Conservation (phyloP, 2,888 invertebrate genomes). For the Hybos culiciformis region DNA sequence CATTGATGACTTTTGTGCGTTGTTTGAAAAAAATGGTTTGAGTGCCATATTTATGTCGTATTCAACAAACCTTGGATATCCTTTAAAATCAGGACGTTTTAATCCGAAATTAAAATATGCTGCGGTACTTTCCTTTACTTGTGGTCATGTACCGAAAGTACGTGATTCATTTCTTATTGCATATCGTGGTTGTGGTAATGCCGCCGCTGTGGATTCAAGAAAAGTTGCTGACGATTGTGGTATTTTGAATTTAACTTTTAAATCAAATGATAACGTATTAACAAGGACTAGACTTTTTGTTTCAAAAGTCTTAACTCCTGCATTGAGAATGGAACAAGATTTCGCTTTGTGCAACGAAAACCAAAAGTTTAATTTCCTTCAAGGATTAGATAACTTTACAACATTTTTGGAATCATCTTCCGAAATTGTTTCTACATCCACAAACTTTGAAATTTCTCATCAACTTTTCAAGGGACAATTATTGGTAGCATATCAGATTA, state of each 20-base stretch:
- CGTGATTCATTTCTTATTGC: constrained; percentile 53
- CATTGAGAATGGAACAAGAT: constrained; percentile 36
- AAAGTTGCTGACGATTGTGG: constrained; percentile 43
- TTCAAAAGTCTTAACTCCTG: constrained; percentile 34
- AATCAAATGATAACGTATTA: constrained; percentile 8
- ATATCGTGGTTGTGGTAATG: constrained; percentile 49
- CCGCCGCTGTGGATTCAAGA: constrained; percentile 45
- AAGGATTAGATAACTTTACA: constrained; percentile 42
- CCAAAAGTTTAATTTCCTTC: constrained; percentile 42
- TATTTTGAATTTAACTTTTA: constrained; percentile 20
- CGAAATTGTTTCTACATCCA: constrained; percentile 47
- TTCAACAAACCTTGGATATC: constrained; percentile 49
- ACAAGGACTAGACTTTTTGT: constrained; percentile 15
- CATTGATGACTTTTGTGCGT: constrained; percentile 45
- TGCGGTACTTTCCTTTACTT: constrained; percentile 42
- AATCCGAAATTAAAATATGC: constrained; percentile 22
- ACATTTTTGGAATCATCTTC: constrained; percentile 43
- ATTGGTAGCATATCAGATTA: constrained; percentile 44
- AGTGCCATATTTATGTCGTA: constrained; percentile 51
- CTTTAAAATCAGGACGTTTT: constrained; percentile 34
- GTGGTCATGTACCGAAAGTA: constrained; percentile 45
- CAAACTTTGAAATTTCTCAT: constrained; percentile 46
- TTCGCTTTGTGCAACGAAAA: constrained; percentile 41
- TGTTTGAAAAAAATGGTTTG: constrained; percentile 47
- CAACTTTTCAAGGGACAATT: constrained; percentile 44